phyloP scores from a whole-genome alignment of 2,797 vertebrate species.

The Cephalopachus bancanus region DNA sequence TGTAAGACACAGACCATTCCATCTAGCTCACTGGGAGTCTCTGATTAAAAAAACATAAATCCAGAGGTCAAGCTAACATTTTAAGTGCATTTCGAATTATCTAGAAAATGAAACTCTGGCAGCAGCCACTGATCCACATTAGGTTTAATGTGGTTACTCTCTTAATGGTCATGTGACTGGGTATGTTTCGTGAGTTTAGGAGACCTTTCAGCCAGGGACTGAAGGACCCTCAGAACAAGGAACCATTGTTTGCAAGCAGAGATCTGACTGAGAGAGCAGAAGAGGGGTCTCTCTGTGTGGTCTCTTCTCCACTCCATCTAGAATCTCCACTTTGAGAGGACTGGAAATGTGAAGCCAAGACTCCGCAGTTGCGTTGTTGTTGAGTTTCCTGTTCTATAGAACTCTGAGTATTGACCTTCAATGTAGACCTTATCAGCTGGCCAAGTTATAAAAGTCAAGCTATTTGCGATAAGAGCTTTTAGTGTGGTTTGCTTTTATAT shows the following conservation, averaged over 20 bases:
- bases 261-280: not conserved
- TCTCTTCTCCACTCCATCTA: not conserved
- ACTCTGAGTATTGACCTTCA: not conserved
- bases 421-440: not conserved
- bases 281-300: not conserved
- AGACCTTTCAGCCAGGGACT: not conserved
- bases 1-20: not conserved
- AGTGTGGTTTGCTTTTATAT: constrained; percentile 5
- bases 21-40: constrained; percentile 14
- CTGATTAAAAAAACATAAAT: not conserved
- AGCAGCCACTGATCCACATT: not conserved
- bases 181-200: not conserved
- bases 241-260: not conserved
- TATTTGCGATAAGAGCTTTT: constrained; percentile 42
- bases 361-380: not conserved
- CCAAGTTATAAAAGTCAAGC: not conserved
- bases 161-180: not conserved
- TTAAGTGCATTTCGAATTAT: constrained; percentile 7
- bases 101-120: constrained; percentile 1
- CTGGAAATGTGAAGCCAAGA: not conserved
- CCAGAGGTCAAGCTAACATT: not conserved
- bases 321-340: not conserved
- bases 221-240: not conserved
- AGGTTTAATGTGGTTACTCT: not conserved
- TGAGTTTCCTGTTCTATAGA: not conserved